A percentile compares a stretch with the other conserved stretches of the same genome.
phyloP scores from a whole-genome alignment of 2,797 vertebrate species.

The Lepilemur ruficaudatus region DNA sequence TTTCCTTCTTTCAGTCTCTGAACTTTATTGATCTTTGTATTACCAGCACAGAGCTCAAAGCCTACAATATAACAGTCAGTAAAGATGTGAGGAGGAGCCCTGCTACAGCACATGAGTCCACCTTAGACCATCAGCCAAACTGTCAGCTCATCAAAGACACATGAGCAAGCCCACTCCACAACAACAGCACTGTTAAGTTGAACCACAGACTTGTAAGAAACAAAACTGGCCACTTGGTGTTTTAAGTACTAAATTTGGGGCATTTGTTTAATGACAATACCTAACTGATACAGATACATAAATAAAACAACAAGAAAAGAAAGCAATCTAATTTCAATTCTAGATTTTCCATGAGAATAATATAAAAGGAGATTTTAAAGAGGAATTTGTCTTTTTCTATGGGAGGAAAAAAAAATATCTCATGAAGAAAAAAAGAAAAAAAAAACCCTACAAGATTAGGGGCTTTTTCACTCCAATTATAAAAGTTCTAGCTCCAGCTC shows the following conservation, averaged over 20 bases:
- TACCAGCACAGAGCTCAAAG: not conserved
- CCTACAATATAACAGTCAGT: not conserved
- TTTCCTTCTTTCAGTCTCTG: not conserved
- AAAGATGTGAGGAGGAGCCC: not conserved
- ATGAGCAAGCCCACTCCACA: not conserved
- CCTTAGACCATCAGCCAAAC: no score
- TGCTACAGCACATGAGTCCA: not conserved
- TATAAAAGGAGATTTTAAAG: not conserved
- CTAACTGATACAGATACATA: not conserved
- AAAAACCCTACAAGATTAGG: not conserved
- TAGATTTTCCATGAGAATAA: slow-evolving; percentile 5
- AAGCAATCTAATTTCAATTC: not conserved
- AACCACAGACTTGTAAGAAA: not conserved
- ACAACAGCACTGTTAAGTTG: not conserved
- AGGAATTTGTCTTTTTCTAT: not conserved
- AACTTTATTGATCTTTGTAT: not conserved
- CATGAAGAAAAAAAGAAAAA: not conserved
- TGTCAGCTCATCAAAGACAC: not conserved
- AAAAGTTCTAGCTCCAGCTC: slow-evolving; percentile 31
- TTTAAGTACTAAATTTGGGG: not conserved
- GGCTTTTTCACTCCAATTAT: slow-evolving; percentile 21
- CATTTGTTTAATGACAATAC: not conserved
- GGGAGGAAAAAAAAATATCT: slow-evolving; percentile 31
- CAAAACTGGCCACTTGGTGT: not conserved
- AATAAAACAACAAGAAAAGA: not conserved